A percentile compares a stretch with the other conserved stretches of the same genome.
Evolutionary conservation across 2,797 vertebrate genomes (phyloP).

Genomic region (Micrastur ruficollis): DNA sequence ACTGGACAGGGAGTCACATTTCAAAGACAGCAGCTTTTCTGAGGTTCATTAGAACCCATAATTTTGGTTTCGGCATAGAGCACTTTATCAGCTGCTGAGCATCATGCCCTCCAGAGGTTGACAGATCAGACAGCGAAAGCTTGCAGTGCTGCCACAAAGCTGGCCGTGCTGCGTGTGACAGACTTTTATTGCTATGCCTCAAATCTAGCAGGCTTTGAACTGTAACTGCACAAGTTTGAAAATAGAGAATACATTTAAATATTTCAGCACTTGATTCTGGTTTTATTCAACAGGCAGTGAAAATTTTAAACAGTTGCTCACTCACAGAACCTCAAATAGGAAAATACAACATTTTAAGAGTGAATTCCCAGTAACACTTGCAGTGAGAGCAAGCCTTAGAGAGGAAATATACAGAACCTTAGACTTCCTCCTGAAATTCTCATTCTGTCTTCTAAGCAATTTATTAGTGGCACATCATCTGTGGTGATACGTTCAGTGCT

Average conservation of each 20-base stretch:
- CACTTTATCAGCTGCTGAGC: conserved; percentile 34
- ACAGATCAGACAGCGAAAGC: conserved; percentile 31
- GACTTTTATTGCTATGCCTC: neutral
- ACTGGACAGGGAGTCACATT: conserved; percentile 46
- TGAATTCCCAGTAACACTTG: neutral
- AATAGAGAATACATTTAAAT: neutral
- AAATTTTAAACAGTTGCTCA: neutral
- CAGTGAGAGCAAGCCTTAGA: neutral
- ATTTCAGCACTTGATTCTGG: neutral
- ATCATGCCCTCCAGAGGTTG: conserved; percentile 5
- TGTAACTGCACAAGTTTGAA: neutral
- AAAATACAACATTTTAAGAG: neutral
- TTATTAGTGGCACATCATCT: neutral
- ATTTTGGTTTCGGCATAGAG: conserved; percentile 45
- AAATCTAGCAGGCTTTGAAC: conserved; percentile 8
- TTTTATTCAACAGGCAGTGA: neutral
- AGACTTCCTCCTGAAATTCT: neutral
- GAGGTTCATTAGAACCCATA: conserved; percentile 54
- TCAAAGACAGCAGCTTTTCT: conserved; percentile 53
- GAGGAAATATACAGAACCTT: neutral
- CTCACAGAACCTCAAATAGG: neutral
- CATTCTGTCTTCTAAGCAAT: neutral
- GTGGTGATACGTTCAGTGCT: neutral
- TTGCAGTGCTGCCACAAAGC: neutral
- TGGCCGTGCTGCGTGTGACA: neutral